Conservation (phyloP, 2,888 invertebrate species). For the Mythimna albipuncta region DNA sequence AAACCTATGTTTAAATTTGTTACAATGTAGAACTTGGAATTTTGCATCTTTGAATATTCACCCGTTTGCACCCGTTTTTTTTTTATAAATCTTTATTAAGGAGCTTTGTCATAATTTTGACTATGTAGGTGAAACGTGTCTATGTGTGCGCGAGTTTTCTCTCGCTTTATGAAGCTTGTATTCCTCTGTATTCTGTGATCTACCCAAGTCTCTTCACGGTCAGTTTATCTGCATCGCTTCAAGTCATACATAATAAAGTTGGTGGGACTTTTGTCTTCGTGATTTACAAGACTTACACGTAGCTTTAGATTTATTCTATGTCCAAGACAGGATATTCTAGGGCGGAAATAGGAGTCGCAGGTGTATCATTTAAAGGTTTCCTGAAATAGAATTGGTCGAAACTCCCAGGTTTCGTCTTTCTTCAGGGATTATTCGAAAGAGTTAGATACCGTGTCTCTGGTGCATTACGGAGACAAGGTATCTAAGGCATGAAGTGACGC, state of each 20-base stretch:
- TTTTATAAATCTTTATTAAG: no score
- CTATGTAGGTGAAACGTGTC: neutral
- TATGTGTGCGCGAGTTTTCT: neutral
- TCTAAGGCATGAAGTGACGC: no score
- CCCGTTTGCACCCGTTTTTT: neutral
- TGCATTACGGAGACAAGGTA: no score
- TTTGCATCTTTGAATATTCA: no score
- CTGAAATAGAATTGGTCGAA: neutral
- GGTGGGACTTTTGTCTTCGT: constrained; percentile 20
- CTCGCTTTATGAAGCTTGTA: neutral
- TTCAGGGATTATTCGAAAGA: neutral
- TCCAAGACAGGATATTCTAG: neutral
- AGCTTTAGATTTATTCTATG: constrained; percentile 35
- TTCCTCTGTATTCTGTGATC: neutral
- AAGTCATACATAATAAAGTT: constrained; percentile 46
- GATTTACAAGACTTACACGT: constrained; percentile 18
- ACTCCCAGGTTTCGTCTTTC: neutral
- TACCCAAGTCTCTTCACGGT: constrained; percentile 13
- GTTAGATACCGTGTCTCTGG: no score
- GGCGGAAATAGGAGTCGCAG: neutral
- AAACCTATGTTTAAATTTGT: no score
- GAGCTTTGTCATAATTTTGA: no score
- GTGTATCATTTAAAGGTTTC: neutral
- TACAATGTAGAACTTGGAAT: no score
- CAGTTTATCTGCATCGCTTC: constrained; percentile 48